These are phyloP conservation scores for Elgonia sp. DNA, from an alignment of 2,888 invertebrate genomes.

Conservation along the genomic window DNA sequence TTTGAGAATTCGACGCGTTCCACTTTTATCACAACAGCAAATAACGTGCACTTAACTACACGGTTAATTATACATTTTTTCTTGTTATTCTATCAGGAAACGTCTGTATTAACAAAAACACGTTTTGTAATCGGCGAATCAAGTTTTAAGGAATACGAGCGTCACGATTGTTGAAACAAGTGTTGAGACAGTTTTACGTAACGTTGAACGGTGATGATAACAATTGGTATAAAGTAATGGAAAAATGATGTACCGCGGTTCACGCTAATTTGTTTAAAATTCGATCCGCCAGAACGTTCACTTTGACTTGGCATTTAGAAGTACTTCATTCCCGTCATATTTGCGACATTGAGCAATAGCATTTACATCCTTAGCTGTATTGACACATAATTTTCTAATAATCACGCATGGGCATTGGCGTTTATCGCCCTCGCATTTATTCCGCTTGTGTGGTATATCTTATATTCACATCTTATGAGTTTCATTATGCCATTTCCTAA, in stretches of 20 bases:
- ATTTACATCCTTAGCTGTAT: slow-evolving; percentile 68
- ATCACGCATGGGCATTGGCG: slow-evolving; percentile 64
- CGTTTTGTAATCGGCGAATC: slow-evolving; percentile 16
- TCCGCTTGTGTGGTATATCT: slow-evolving; percentile 57
- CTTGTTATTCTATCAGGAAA: slow-evolving; percentile 6
- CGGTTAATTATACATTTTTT: not conserved
- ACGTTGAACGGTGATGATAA: not conserved
- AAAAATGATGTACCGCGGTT: slow-evolving; percentile 10
- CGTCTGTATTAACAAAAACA: slow-evolving; percentile 21
- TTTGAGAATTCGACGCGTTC: not conserved
- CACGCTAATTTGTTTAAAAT: not conserved
- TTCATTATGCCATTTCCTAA: slow-evolving; percentile 55
- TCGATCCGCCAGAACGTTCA: slow-evolving; percentile 35
- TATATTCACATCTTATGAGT: slow-evolving; percentile 72
- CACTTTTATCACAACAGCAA: not conserved
- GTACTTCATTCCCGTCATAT: slow-evolving; percentile 60
- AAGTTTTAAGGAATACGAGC: slow-evolving; percentile 24
- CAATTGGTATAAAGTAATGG: slow-evolving; percentile 29
- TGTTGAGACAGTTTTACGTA: slow-evolving; percentile 41
- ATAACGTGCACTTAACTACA: not conserved
- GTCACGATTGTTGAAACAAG: slow-evolving; percentile 50
- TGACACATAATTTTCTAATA: slow-evolving; percentile 71
- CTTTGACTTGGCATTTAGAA: slow-evolving; percentile 56
- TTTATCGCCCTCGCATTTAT: slow-evolving; percentile 74
- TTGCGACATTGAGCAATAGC: slow-evolving; percentile 68